Conservation (phyloP, 2,797 vertebrate species). For the Arnoldichthys spilopterus region DNA sequence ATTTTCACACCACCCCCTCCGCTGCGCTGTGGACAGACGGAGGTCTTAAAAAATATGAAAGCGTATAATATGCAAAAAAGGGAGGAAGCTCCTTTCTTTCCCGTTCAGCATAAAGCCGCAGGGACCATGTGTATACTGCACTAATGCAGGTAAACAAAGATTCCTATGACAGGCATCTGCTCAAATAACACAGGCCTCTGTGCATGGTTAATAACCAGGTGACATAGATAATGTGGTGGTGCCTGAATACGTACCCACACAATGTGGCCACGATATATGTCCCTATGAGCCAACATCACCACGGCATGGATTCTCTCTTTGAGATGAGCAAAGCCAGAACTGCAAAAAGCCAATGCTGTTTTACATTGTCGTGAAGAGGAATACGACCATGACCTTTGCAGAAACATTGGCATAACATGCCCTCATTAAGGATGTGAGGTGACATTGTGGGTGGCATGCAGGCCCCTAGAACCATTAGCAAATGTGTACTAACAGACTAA, state of each 20-base stretch:
- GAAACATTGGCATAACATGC: background rate
- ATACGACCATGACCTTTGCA: background rate
- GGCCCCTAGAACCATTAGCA: background rate
- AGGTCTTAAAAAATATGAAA: conserved; percentile 5
- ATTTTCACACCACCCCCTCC: conserved; percentile 13
- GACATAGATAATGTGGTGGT: background rate
- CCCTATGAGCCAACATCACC: background rate
- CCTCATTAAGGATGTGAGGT: background rate
- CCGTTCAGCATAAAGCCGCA: background rate
- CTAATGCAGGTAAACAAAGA: background rate
- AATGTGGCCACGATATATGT: background rate
- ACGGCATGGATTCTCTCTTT: background rate
- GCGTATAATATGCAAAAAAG: background rate
- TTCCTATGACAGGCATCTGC: background rate
- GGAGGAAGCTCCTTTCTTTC: background rate
- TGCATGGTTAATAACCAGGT: background rate
- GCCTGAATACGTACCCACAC: background rate
- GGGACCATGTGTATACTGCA: background rate
- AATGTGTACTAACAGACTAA: background rate
- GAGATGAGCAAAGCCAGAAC: background rate
- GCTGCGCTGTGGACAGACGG: background rate
- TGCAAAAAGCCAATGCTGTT: too few species aligned
- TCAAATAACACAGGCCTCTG: background rate
- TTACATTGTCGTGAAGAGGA: background rate
- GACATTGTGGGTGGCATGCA: background rate